phyloP scores from a whole-genome alignment of 2,113 vertebrate genomes.

The Crypturellus undulatus region DNA sequence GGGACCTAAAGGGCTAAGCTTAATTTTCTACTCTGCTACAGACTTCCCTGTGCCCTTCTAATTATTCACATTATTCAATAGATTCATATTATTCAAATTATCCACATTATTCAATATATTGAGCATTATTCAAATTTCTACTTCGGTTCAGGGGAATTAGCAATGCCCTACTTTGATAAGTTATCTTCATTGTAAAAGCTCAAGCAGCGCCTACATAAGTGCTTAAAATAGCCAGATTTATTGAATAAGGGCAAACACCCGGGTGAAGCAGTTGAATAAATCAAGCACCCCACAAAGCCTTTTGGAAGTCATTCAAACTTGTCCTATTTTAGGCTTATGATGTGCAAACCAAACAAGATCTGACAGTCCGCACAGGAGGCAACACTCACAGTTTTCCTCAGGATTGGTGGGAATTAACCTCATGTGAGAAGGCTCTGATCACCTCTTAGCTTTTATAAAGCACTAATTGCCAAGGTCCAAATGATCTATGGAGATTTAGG shows the following conservation, averaged over 20 bases:
- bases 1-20: background rate
- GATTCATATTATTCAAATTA: too few species aligned
- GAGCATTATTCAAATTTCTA: background rate
- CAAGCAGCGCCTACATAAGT: background rate
- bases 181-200: background rate
- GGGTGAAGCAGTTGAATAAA: background rate
- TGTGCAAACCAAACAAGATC: background rate
- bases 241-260: background rate
- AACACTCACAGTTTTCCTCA: background rate
- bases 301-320: background rate
- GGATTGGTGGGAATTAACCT: background rate
- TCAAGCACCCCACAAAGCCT: background rate
- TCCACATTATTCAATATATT: too few species aligned
- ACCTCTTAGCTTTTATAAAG: background rate
- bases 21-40: background rate
- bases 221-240: background rate
- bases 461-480: background rate
- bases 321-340: background rate
- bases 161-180: background rate
- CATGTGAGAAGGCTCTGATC: background rate
- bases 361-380: fast-evolving
- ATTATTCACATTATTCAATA: background rate
- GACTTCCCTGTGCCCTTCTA: background rate
- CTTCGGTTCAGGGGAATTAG: background rate
- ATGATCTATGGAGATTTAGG: background rate